Conservation (phyloP, 2,797 vertebrate genomes). For the Glyptemys insculpta region DNA sequence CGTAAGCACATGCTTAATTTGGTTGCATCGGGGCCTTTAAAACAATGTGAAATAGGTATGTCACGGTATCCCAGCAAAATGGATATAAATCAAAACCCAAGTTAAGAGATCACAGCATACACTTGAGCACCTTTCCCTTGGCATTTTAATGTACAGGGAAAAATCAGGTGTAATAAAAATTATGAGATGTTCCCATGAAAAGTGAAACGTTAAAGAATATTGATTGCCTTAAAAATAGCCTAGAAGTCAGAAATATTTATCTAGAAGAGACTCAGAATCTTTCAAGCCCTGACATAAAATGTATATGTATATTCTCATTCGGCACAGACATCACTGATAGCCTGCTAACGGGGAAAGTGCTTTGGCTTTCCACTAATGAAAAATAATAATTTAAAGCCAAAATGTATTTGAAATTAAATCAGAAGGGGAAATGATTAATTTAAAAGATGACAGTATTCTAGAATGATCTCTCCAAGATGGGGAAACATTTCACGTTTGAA, state of each 20-base stretch:
- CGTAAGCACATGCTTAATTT: not conserved
- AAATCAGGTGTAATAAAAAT: not conserved
- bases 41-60: not conserved
- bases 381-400: slow-evolving; percentile 36
- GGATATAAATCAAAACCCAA: not conserved
- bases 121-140: not conserved
- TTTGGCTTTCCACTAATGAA: not conserved
- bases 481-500: slow-evolving; percentile 11
- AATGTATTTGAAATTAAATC: slow-evolving; percentile 54
- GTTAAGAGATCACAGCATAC: not conserved
- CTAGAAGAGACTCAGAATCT: not conserved
- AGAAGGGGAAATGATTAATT: slow-evolving; percentile 47
- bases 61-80: not conserved
- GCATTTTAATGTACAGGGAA: not conserved
- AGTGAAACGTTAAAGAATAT: not conserved
- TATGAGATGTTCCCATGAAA: not conserved
- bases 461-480: not conserved
- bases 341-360: not conserved
- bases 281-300: not conserved
- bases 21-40: not conserved
- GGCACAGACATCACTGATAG: not conserved
- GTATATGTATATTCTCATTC: not conserved
- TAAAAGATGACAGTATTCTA: not conserved
- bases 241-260: not conserved
- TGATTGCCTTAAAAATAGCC: slow-evolving; percentile 16